These are phyloP conservation scores for Melozone crissalis DNA, from an alignment of 2,113 vertebrate genomes.

Conservation along the genomic window DNA sequence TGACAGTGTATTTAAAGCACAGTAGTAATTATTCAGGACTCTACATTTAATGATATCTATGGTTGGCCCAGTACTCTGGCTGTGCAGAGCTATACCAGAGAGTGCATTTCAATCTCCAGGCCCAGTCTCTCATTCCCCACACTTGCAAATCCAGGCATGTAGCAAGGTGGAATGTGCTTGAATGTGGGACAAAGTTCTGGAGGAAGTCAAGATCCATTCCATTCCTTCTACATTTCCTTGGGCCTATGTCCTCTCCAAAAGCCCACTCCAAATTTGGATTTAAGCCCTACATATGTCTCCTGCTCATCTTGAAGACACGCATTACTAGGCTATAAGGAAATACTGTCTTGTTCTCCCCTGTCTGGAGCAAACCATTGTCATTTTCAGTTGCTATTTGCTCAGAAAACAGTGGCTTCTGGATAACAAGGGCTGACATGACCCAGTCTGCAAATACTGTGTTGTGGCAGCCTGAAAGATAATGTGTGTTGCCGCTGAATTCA, in stretches of 20 bases:
- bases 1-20: conserved; percentile 53
- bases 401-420: conserved; percentile 62
- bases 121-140: neutral
- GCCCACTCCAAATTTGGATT: neutral
- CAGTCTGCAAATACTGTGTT: conserved; percentile 70
- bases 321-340: neutral
- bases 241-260: neutral
- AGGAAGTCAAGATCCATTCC: neutral
- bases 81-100: neutral
- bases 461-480: conserved; percentile 73
- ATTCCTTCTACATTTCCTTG: neutral
- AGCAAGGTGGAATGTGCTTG: neutral
- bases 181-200: neutral
- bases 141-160: neutral
- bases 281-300: neutral
- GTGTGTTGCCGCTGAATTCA: conserved; percentile 71
- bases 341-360: neutral
- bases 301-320: neutral
- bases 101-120: neutral
- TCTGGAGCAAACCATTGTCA: conserved; percentile 7
- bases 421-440: conserved; percentile 65
- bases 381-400: conserved; percentile 60
- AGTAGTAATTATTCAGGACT: conserved; percentile 55
- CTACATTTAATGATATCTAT: conserved; percentile 49
- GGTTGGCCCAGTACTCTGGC: conserved; percentile 10